Percentiles rank a stretch among this genome's conserved stretches.
phyloP scores from a whole-genome alignment of 2,888 invertebrate genomes.

The Netelia melanura region DNA sequence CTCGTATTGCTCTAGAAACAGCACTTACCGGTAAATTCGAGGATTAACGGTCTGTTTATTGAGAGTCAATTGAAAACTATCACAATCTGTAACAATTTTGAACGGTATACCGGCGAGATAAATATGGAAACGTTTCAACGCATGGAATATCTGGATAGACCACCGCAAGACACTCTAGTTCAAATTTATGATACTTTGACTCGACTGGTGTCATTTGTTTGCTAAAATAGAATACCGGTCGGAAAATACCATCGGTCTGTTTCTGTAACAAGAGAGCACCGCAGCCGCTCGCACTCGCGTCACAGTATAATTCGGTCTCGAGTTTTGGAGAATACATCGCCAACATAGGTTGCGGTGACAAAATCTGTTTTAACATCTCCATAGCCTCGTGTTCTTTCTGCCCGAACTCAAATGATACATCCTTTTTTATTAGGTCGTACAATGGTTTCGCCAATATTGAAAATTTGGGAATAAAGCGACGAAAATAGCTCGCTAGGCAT shows the following conservation, averaged over 20 bases:
- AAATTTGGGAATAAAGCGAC: slow-evolving; percentile 27
- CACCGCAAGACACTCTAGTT: slow-evolving; percentile 73
- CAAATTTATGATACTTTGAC: slow-evolving; percentile 76
- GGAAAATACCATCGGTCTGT: slow-evolving; percentile 60
- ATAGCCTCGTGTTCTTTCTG: not conserved
- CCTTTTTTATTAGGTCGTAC: not conserved
- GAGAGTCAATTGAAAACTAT: slow-evolving; percentile 72
- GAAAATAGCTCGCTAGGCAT: slow-evolving; percentile 21
- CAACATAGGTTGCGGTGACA: not conserved
- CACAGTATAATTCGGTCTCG: not conserved
- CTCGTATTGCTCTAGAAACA: slow-evolving; percentile 67
- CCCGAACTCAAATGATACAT: not conserved
- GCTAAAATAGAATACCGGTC: slow-evolving; percentile 76
- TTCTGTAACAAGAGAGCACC: slow-evolving; percentile 78
- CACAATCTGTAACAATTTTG: slow-evolving; percentile 76
- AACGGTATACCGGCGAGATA: slow-evolving; percentile 74
- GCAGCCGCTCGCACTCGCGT: not conserved
- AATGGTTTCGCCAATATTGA: not conserved
- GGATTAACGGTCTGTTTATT: slow-evolving; percentile 67
- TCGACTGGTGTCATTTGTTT: slow-evolving; percentile 72
- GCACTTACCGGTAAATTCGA: slow-evolving; percentile 66
- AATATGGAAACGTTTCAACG: slow-evolving; percentile 74
- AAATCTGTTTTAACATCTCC: not conserved
- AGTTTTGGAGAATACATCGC: not conserved
- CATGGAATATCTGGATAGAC: slow-evolving; percentile 34